A percentile compares a stretch with the other conserved stretches of the same genome.
Conservation (phyloP, 1,140 invertebrate species). For the Zaprionus davidi region DNA sequence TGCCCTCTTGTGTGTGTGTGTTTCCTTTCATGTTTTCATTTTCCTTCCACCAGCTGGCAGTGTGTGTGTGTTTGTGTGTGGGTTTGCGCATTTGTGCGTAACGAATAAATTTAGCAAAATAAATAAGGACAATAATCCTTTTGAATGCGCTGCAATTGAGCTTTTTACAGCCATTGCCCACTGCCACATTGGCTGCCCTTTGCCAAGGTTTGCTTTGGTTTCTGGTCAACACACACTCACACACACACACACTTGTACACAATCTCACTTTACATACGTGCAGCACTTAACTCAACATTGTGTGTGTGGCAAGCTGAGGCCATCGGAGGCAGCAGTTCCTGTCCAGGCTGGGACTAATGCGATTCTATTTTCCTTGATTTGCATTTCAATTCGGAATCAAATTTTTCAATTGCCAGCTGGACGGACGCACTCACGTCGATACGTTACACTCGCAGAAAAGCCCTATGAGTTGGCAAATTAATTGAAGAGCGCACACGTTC, state of each 20-base stretch:
- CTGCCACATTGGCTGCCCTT: constrained; percentile 52
- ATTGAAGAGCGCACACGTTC: not conserved
- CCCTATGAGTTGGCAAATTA: not conserved
- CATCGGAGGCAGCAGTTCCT: constrained; percentile 41
- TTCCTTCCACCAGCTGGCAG: constrained; percentile 48
- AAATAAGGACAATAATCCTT: constrained; percentile 83
- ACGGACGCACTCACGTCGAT: constrained; percentile 29
- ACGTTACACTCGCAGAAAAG: not conserved
- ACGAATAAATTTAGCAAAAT: constrained; percentile 83
- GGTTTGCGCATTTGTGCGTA: constrained; percentile 78
- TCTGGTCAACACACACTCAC: constrained; percentile 17
- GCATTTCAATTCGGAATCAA: constrained; percentile 82
- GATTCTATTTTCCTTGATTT: constrained; percentile 78
- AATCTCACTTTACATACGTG: constrained; percentile 27
- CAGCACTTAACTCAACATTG: constrained; percentile 71
- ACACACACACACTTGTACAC: not conserved
- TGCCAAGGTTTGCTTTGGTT: constrained; percentile 18
- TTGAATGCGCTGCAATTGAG: constrained; percentile 82
- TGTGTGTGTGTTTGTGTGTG: constrained; percentile 36
- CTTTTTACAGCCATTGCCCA: constrained; percentile 74
- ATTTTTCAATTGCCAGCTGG: constrained; percentile 78
- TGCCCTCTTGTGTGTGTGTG: constrained; percentile 50
- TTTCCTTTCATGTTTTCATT: constrained; percentile 56
- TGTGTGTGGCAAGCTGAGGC: constrained; percentile 52
- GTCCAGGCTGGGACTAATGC: constrained; percentile 42